A percentile compares a stretch with the other conserved stretches of the same genome.
phyloP scores from a whole-genome alignment of 2,797 vertebrate genomes.

The Molossus molossus region DNA sequence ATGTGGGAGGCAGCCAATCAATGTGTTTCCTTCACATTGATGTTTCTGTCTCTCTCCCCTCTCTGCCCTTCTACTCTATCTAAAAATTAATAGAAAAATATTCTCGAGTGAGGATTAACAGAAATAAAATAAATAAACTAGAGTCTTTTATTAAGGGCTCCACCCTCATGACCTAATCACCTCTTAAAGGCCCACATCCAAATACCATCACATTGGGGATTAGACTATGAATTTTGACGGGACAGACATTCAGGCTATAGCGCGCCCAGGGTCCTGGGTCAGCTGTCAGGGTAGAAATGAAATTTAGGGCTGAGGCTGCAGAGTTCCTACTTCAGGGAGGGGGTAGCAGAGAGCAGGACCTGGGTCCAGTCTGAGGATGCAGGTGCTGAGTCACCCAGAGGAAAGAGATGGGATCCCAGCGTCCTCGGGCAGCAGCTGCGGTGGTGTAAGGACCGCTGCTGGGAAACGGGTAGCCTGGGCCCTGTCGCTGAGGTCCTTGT shows the following conservation, averaged over 20 bases:
- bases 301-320: neutral
- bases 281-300: neutral
- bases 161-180: neutral
- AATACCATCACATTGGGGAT: neutral
- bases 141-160: neutral
- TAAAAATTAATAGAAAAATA: too few species aligned
- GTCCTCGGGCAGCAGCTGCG: neutral
- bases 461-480: neutral
- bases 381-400: neutral
- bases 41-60: too few species aligned
- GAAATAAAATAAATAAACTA: too few species aligned
- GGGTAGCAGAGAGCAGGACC: neutral
- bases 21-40: too few species aligned
- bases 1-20: too few species aligned
- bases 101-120: too few species aligned
- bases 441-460: fast-evolving
- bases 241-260: neutral
- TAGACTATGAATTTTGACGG: neutral
- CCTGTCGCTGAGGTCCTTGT: neutral
- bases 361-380: neutral
- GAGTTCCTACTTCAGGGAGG: neutral
- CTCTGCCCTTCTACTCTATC: too few species aligned
- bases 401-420: neutral
- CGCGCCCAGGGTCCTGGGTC: neutral
- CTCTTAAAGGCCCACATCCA: neutral